Percentiles rank a stretch among this genome's conserved stretches.
Conservation (phyloP, 2,113 vertebrate species). For the Gadus macrocephalus region DNA sequence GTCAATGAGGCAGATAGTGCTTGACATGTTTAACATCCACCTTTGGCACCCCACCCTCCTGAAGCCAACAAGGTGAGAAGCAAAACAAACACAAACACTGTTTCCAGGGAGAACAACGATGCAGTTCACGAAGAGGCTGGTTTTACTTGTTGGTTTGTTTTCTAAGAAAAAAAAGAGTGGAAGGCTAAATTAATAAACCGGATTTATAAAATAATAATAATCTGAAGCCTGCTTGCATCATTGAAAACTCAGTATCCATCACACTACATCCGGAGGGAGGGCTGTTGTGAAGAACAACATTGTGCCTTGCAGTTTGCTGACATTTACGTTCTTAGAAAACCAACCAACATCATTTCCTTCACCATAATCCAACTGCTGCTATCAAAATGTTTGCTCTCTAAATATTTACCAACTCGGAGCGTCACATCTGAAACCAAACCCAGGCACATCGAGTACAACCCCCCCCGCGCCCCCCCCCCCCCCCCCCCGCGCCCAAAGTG, state of each 20-base stretch:
- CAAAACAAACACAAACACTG: slow-evolving; percentile 51
- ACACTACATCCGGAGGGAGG: background rate
- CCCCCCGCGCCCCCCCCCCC: background rate
- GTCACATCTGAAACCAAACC: slow-evolving; percentile 61
- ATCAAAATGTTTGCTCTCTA: slow-evolving; percentile 72
- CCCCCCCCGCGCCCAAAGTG: slow-evolving; percentile 27
- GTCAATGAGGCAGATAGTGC: slow-evolving; percentile 64
- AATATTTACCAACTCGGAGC: slow-evolving; percentile 69
- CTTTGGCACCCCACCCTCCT: slow-evolving; percentile 57
- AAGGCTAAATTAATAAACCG: slow-evolving; percentile 31
- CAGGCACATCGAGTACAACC: slow-evolving; percentile 59
- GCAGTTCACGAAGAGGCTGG: slow-evolving; percentile 40
- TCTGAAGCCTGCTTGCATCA: slow-evolving; percentile 13
- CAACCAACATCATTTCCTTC: slow-evolving; percentile 49
- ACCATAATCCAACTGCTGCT: slow-evolving; percentile 62
- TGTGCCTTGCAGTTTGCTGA: slow-evolving; percentile 48
- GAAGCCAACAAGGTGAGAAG: slow-evolving; percentile 59
- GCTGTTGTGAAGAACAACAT: slow-evolving; percentile 31
- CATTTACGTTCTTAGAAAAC: slow-evolving; percentile 61
- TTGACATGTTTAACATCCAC: slow-evolving; percentile 64
- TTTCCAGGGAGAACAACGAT: slow-evolving; percentile 37
- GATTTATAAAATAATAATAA: slow-evolving; percentile 30
- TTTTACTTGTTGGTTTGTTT: background rate
- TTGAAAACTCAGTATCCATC: slow-evolving; percentile 30
- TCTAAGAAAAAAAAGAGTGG: background rate